Evolutionary conservation across 2,888 invertebrate species (phyloP).

Genomic region (Xiphydria camelus): DNA sequence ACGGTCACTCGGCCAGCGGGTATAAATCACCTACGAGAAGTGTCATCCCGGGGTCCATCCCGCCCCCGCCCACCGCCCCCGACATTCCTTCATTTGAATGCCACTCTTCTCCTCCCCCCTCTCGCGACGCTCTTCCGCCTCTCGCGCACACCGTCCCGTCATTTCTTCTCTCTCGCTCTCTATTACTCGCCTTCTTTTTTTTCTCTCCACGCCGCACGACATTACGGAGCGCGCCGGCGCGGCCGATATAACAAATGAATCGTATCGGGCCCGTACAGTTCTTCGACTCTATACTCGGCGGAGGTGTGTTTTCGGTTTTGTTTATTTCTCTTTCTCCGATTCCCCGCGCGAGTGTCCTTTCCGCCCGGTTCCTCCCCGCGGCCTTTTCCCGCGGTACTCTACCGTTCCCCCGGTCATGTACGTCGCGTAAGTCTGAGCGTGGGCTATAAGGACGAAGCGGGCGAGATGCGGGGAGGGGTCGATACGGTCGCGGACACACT

Average conservation of each 20-base stretch:
- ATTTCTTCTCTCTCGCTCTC: no score
- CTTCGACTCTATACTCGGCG: neutral
- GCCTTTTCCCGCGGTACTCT: no score
- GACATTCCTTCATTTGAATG: conserved; percentile 51
- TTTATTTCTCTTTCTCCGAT: neutral
- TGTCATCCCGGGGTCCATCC: conserved; percentile 39
- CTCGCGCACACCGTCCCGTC: conserved; percentile 14
- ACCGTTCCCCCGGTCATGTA: no score
- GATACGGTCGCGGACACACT: no score
- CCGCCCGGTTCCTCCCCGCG: no score
- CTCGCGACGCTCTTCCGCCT: conserved; percentile 14
- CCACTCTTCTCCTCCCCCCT: conserved; percentile 35
- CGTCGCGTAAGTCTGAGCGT: no score
- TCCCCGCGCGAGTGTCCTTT: neutral
- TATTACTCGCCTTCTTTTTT: no score
- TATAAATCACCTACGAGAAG: conserved; percentile 53
- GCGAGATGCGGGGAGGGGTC: no score
- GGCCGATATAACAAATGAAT: conserved; percentile 3
- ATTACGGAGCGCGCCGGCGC: conserved; percentile 25
- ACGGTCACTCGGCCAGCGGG: conserved; percentile 49
- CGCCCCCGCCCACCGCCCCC: conserved; percentile 35
- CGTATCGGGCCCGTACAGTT: conserved; percentile 8
- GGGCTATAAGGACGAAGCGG: no score
- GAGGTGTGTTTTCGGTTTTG: neutral
- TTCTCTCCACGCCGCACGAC: no score